These are phyloP conservation scores for Eupelmus urozonus DNA, from an alignment of 2,888 invertebrate species.

Conservation along the genomic window DNA sequence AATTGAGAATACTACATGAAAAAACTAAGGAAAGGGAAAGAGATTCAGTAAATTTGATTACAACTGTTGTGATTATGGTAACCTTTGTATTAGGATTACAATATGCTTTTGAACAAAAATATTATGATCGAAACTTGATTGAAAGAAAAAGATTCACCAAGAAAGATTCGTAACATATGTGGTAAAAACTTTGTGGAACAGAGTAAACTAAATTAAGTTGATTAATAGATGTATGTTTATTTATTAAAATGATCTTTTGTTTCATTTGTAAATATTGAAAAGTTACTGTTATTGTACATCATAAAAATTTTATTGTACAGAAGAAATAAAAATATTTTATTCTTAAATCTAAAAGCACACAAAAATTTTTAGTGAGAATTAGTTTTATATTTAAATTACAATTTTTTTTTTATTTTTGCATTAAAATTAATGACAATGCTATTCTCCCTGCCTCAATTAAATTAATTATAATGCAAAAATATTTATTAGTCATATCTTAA, in stretches of 20 bases:
- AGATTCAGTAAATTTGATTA: too few relatives aligned
- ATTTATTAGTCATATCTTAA: background rate
- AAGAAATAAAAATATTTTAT: conserved; percentile 54
- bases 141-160: background rate
- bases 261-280: conserved; percentile 52
- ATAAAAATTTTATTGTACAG: conserved; percentile 50
- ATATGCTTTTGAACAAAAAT: too few relatives aligned
- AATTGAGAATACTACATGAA: background rate
- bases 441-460: background rate
- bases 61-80: too few relatives aligned
- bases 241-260: conserved; percentile 42
- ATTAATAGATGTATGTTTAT: conserved; percentile 33
- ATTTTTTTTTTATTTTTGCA: conserved; percentile 7
- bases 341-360: conserved; percentile 33
- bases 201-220: conserved; percentile 1
- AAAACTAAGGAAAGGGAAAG: background rate
- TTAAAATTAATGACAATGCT: too few relatives aligned
- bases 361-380: conserved; percentile 2
- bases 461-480: background rate
- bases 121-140: conserved; percentile 29
- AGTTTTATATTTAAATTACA: conserved; percentile 6
- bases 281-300: conserved; percentile 41
- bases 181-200: conserved; percentile 5
- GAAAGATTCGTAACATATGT: background rate
- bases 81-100: too few relatives aligned